Evolutionary conservation across 2,888 invertebrate genomes (phyloP).

Genomic region (Homarus gammarus): DNA sequence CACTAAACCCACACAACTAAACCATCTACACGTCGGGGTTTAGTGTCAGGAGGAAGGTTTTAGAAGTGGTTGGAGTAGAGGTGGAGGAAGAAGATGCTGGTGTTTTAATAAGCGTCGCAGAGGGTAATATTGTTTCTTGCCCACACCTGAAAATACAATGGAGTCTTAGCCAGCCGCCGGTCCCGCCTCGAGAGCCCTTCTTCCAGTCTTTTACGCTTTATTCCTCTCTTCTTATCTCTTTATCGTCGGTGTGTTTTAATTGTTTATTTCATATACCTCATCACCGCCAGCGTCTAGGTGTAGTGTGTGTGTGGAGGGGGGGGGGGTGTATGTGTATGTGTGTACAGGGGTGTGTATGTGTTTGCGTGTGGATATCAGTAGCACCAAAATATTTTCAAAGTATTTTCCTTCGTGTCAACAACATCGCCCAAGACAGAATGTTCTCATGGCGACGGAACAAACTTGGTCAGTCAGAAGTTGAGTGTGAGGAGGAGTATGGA

Average conservation of each 20-base stretch:
- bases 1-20: not conserved
- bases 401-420: no score
- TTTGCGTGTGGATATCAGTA: not conserved
- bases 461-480: no score
- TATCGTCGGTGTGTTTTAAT: not conserved
- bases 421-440: no score
- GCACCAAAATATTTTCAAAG: no score
- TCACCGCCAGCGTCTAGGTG: not conserved
- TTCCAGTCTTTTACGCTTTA: not conserved
- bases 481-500: no score
- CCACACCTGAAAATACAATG: constrained; percentile 24
- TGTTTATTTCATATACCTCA: not conserved
- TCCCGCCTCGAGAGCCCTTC: not conserved
- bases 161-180: constrained; percentile 10
- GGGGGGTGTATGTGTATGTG: not conserved
- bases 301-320: constrained; percentile 8
- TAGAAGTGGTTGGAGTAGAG: no score
- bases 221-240: not conserved
- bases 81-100: no score
- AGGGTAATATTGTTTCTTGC: constrained; percentile 33
- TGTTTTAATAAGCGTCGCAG: constrained; percentile 22
- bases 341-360: not conserved
- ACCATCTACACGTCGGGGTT: not conserved
- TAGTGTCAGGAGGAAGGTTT: not conserved
- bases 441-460: no score